Conservation (phyloP, 2,888 invertebrate genomes). For the Eristalis intricaria region DNA sequence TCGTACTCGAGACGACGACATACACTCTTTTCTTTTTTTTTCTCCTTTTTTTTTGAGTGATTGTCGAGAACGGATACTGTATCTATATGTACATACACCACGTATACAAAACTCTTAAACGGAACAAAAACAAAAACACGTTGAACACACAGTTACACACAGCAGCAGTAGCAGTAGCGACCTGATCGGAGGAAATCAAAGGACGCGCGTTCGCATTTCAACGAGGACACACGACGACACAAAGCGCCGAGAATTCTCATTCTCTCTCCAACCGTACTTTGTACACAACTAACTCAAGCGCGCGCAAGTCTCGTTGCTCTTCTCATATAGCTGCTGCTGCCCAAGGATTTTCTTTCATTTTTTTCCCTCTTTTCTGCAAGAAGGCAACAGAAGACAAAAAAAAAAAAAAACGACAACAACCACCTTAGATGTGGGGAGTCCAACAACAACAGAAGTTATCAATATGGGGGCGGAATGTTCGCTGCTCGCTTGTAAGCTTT, state of each 20-base stretch:
- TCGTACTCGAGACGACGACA: constrained; percentile 31
- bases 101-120: constrained; percentile 29
- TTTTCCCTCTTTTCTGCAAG: constrained; percentile 52
- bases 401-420: constrained; percentile 11
- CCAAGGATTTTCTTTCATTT: constrained; percentile 66
- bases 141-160: constrained; percentile 64
- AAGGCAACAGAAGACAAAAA: constrained; percentile 6
- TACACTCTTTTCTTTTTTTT: constrained; percentile 36
- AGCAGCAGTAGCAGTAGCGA: constrained; percentile 11
- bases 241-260: constrained; percentile 67
- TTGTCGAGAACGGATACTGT: constrained; percentile 48
- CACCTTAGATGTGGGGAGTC: constrained; percentile 54
- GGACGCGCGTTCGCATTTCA: constrained; percentile 69
- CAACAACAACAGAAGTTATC: constrained; percentile 26
- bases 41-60: constrained; percentile 48
- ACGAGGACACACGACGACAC: constrained; percentile 69
- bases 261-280: constrained; percentile 70
- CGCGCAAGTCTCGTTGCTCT: constrained; percentile 69
- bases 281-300: constrained; percentile 67
- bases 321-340: constrained; percentile 37
- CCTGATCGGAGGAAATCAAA: constrained; percentile 51
- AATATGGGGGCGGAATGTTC: constrained; percentile 50
- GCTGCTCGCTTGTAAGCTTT: constrained; percentile 21
- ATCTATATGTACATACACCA: constrained; percentile 29
- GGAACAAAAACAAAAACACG: constrained; percentile 52